A percentile compares a stretch with the other conserved stretches of the same genome.
Evolutionary conservation across 2,888 invertebrate genomes (phyloP).

Genomic region (Operophtera brumata): DNA sequence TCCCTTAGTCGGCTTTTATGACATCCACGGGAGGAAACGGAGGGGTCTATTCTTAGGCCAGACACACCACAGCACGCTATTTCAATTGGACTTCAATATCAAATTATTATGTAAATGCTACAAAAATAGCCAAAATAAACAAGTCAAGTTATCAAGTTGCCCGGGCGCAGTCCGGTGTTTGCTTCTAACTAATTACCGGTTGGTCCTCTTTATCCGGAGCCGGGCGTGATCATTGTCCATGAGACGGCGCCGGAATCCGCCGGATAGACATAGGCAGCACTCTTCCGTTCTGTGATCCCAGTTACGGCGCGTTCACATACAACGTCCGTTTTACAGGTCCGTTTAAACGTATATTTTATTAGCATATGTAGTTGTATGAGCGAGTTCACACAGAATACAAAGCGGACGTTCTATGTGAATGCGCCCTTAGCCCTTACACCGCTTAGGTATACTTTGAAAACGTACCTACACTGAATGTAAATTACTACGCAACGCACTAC

Average conservation of each 20-base stretch:
- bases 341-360: no score
- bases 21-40: no score
- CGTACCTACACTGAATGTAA: not conserved
- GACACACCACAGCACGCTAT: no score
- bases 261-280: conserved; percentile 2
- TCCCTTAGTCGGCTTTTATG: no score
- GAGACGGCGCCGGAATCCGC: not conserved
- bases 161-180: not conserved
- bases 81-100: not conserved
- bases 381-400: no score
- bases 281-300: not conserved
- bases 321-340: no score
- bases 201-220: not conserved
- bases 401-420: no score
- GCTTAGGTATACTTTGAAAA: no score
- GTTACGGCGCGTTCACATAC: not conserved
- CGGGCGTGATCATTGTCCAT: conserved; percentile 1
- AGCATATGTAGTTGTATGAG: no score
- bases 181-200: conserved; percentile 11
- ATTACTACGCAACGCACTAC: no score
- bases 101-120: not conserved
- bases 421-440: no score
- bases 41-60: no score
- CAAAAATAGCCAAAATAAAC: not conserved
- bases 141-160: not conserved